These are phyloP conservation scores for Alentia gelatinosa DNA, from an alignment of 2,888 invertebrate species.

Conservation along the genomic window DNA sequence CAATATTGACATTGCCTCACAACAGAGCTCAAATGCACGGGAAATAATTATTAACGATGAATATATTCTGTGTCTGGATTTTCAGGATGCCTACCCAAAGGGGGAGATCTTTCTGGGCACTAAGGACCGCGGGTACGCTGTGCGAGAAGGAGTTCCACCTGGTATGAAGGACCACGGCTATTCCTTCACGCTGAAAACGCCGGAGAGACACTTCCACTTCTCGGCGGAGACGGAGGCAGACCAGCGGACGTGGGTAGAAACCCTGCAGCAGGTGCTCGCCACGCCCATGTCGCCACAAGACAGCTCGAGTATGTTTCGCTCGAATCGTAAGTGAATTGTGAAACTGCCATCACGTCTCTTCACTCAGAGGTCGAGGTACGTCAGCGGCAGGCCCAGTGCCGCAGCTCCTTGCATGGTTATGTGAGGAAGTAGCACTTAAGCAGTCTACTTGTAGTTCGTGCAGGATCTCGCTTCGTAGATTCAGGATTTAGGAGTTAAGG, in stretches of 20 bases:
- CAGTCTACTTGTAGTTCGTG: too few relatives aligned
- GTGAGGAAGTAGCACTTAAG: too few relatives aligned
- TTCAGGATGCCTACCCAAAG: slow-evolving; percentile 92
- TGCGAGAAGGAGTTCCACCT: slow-evolving; percentile 86
- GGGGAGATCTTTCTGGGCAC: slow-evolving; percentile 94
- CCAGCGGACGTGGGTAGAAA: slow-evolving; percentile 89
- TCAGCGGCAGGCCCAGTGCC: background rate
- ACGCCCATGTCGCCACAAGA: slow-evolving; percentile 90
- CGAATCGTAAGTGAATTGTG: slow-evolving; percentile 4
- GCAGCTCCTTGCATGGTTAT: background rate
- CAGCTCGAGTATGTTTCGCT: slow-evolving; percentile 69
- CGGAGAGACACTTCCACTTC: slow-evolving; percentile 90
- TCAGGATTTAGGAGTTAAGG: too few relatives aligned
- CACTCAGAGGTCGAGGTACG: background rate
- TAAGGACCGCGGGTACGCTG: slow-evolving; percentile 88
- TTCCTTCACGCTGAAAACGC: slow-evolving; percentile 91
- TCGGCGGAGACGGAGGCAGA: slow-evolving; percentile 89
- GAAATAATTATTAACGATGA: too few relatives aligned
- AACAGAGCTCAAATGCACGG: too few relatives aligned
- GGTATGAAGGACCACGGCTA: slow-evolving; percentile 86
- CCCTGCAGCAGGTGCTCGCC: slow-evolving; percentile 88
- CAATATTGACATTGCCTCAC: too few relatives aligned
- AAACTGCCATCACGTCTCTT: background rate
- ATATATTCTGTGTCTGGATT: too few relatives aligned
- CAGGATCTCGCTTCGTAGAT: too few relatives aligned